A percentile compares a stretch with the other conserved stretches of the same genome.
Evolutionary conservation across 2,797 vertebrate genomes (phyloP).

Genomic region (Scarus forsteni): DNA sequence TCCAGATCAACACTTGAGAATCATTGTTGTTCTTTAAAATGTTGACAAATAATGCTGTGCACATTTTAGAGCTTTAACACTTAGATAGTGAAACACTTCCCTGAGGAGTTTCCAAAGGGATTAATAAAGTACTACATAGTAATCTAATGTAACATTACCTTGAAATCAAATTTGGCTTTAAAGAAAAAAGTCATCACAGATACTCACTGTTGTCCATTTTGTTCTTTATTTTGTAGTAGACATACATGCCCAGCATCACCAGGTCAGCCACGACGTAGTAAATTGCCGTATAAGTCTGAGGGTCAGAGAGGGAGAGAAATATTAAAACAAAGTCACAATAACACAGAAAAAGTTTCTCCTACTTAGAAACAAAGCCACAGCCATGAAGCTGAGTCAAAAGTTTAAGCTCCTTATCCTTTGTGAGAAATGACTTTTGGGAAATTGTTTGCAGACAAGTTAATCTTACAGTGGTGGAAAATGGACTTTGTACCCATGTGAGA

Average conservation of each 20-base stretch:
- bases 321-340: neutral
- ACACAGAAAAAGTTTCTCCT: neutral
- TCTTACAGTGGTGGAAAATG: neutral
- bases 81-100: neutral
- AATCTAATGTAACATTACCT: no score
- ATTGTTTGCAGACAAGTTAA: neutral
- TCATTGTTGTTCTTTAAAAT: no score
- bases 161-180: neutral
- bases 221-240: conserved; percentile 85
- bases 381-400: neutral
- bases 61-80: no score
- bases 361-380: neutral
- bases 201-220: conserved; percentile 68
- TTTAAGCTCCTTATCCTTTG: neutral
- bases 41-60: neutral
- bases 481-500: neutral
- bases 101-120: no score
- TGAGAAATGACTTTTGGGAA: neutral
- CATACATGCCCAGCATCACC: conserved; percentile 89
- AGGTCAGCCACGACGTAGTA: conserved; percentile 94
- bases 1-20: no score
- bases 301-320: conserved; percentile 13
- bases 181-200: neutral
- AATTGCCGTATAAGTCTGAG: conserved; percentile 92
- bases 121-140: no score